These are phyloP conservation scores for Pempheris klunzingeri DNA, from an alignment of 2,797 vertebrate genomes.

Conservation along the genomic window DNA sequence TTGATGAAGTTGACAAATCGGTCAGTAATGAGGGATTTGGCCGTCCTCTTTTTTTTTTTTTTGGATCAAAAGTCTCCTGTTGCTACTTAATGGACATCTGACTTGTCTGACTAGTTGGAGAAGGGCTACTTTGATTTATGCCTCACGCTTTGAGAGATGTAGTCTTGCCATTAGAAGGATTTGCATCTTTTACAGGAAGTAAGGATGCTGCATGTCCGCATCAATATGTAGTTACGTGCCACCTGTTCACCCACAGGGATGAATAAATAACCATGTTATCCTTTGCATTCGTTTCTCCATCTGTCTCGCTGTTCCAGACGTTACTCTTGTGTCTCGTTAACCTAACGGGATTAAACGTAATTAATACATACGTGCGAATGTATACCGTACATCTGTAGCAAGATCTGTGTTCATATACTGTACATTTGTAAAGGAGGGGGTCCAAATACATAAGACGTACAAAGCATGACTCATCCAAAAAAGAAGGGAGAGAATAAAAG, in stretches of 20 bases:
- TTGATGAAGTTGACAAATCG: conserved; percentile 10
- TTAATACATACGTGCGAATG: background rate
- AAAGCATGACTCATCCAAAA: conserved; percentile 40
- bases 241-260: background rate
- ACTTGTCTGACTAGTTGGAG: background rate
- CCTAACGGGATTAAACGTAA: background rate
- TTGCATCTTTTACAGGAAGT: conserved; percentile 26
- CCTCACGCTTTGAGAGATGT: conserved; percentile 14
- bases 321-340: background rate
- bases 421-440: background rate
- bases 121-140: conserved; percentile 27
- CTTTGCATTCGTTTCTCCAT: background rate
- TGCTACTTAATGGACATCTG: conserved; percentile 28
- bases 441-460: conserved; percentile 18
- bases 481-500: background rate
- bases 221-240: background rate
- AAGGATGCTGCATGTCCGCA: background rate
- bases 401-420: background rate
- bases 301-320: background rate
- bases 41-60: too few relatives aligned
- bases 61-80: conserved; percentile 24
- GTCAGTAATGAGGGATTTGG: conserved; percentile 48
- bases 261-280: background rate
- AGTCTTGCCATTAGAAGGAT: conserved; percentile 10
- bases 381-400: background rate